Evolutionary conservation across 2,797 vertebrate species (phyloP), one percentile per base, ranked within the genome.

Genomic region (Hipposideros larvatus): DNA sequence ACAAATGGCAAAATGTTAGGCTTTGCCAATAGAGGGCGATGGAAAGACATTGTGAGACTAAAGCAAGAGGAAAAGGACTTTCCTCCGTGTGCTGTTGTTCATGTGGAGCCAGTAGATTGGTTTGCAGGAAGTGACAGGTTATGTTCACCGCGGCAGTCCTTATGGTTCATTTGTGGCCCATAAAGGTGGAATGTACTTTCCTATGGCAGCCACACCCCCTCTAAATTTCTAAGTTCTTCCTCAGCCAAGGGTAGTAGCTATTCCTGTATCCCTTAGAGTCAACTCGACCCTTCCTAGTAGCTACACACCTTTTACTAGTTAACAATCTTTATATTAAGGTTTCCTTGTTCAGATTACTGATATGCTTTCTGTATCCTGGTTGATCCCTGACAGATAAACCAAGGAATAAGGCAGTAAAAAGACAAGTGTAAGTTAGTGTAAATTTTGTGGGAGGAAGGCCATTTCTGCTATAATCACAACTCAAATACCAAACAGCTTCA

Each of bases 391-490:
- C 5, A 79, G 26, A 79, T 55, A 93, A 11, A 66, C 14, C 28
- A 51, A 34, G 31, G 79, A 65, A 92, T 63, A 92, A 65, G 28
- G 11, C 53, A 2, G 41, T 37, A 28, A 87, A 79, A 85, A 73
- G 26, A 86, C 10, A 77, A 10, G 63, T 57, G 14, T 31, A 71
- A 78, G 63, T 90, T 94, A 41, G 90, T 78, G 22, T 53, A 86
- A 87, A 73, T 91, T 75, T 21, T 77, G 24, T 74, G 57, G 28
- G 5, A 68, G 24, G 87, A 94, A n/a, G 55, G 3, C 16, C 43
- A 66, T 74, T 92, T 90, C 66, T 87, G 66, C 66, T 94, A 6
- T 55, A 92, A 94, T 90, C 41, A 92, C 73, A 77, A 28, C 34
- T n/a, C n/a, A 83, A 96, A 77, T 46, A 43, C n/a, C 74, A 70